Conservation (phyloP, 2,888 invertebrate species). For the Diaprepes abbreviatus region DNA sequence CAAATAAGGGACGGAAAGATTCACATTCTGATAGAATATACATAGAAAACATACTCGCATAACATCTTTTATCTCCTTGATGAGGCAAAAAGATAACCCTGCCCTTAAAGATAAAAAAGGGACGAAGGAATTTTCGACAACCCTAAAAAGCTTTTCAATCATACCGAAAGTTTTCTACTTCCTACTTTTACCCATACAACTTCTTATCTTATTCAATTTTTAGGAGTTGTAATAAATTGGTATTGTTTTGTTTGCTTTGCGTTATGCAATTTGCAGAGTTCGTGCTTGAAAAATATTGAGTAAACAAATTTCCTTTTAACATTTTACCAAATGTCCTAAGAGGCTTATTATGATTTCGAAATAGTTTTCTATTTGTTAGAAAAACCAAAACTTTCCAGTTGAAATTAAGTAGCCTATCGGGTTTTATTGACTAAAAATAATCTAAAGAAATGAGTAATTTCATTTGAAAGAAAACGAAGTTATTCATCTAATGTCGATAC, state of each 20-base stretch:
- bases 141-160: conserved; percentile 9
- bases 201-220: conserved; percentile 14
- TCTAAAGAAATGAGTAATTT: too few relatives aligned
- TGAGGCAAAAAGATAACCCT: conserved; percentile 3
- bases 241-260: background rate
- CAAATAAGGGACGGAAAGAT: background rate
- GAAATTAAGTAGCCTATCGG: too few relatives aligned
- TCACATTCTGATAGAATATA: conserved; percentile 5
- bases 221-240: conserved; percentile 2
- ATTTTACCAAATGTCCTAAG: too few relatives aligned
- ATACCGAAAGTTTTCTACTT: conserved; percentile 11
- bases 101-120: conserved; percentile 4
- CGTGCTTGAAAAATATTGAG: too few relatives aligned
- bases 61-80: conserved; percentile 11
- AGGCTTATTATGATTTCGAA: too few relatives aligned
- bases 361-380: too few relatives aligned
- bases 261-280: background rate
- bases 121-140: conserved; percentile 6
- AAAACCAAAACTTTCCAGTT: too few relatives aligned
- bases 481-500: too few relatives aligned
- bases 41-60: conserved; percentile 6
- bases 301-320: too few relatives aligned
- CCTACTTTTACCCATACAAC: background rate
- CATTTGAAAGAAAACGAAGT: too few relatives aligned
- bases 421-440: too few relatives aligned